phyloP scores from a whole-genome alignment of 2,888 invertebrate genomes.

The Spatulosminthurus flaviceps region DNA sequence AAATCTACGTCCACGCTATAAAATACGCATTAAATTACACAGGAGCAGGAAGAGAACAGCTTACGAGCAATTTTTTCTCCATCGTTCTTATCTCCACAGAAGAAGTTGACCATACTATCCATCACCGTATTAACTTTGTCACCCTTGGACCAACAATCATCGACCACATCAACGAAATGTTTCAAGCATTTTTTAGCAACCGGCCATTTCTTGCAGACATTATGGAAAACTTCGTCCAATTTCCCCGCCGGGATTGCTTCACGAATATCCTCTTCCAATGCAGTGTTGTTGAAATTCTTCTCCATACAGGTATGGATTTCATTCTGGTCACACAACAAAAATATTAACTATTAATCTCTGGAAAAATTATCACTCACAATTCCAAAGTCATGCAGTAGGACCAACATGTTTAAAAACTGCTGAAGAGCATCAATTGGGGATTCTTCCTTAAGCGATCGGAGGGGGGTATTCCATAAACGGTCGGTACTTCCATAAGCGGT shows the following conservation, averaged over 20 bases:
- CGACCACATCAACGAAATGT: slow-evolving; percentile 53
- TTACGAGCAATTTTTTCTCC: slow-evolving; percentile 59
- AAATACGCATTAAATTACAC: too few species aligned
- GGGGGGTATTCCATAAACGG: too few species aligned
- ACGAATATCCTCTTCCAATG: slow-evolving; percentile 55
- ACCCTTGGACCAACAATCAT: slow-evolving; percentile 62
- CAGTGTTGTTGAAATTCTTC: slow-evolving; percentile 56
- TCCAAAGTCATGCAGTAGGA: too few species aligned
- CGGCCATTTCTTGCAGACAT: slow-evolving; percentile 61
- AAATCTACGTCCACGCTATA: not conserved
- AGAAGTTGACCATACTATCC: slow-evolving; percentile 59
- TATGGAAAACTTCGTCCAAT: slow-evolving; percentile 60
- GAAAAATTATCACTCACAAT: too few species aligned
- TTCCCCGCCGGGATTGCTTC: slow-evolving; percentile 61
- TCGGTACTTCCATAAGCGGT: too few species aligned
- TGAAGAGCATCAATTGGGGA: too few species aligned
- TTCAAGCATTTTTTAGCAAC: slow-evolving; percentile 57
- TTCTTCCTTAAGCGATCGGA: not conserved
- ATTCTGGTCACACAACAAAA: slow-evolving; percentile 44
- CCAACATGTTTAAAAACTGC: too few species aligned
- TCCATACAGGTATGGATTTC: slow-evolving; percentile 54
- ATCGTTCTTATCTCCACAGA: slow-evolving; percentile 61
- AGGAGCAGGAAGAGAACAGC: not conserved
- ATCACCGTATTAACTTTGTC: slow-evolving; percentile 56
- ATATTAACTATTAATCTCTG: too few species aligned